Conservation (phyloP, 2,888 invertebrate genomes). For the Agriopis leucophaearia region DNA sequence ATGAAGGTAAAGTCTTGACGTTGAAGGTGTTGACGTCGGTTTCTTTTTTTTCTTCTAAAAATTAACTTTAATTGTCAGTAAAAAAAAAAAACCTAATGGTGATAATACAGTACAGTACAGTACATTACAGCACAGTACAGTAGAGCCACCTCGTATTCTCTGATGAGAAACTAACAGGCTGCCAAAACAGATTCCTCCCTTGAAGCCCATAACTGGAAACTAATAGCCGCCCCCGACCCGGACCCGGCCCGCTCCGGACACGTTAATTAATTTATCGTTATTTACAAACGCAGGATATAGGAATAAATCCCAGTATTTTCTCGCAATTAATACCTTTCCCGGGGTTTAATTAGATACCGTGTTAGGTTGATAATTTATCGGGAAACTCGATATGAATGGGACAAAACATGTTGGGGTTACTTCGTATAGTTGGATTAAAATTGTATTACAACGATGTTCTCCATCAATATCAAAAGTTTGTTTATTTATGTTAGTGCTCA, state of each 20-base stretch:
- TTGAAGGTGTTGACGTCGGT: too few species aligned
- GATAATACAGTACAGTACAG: too few species aligned
- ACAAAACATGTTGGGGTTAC: constrained; percentile 7
- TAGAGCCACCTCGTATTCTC: neutral
- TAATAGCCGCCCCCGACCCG: constrained; percentile 20
- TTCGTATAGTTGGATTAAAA: neutral
- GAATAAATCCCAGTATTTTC: constrained; percentile 37
- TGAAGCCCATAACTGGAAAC: constrained; percentile 22
- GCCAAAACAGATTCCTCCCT: constrained; percentile 7
- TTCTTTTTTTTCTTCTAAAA: too few species aligned
- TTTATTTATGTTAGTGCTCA: neutral
- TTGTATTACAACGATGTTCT: neutral
- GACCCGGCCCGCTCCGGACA: constrained; percentile 23
- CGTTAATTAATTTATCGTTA: constrained; percentile 46
- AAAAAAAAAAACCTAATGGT: too few species aligned
- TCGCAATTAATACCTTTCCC: constrained; percentile 40
- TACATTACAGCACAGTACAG: too few species aligned
- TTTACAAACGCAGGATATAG: constrained; percentile 32
- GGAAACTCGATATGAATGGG: constrained; percentile 1
- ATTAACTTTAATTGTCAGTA: too few species aligned
- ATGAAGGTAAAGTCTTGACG: too few species aligned
- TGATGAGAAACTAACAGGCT: neutral
- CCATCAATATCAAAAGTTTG: neutral
- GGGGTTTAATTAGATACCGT: constrained; percentile 41
- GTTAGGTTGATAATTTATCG: constrained; percentile 29